A percentile compares a stretch with the other conserved stretches of the same genome.
phyloP scores from a whole-genome alignment of 2,797 vertebrate species.

The Amphiprion clarkii region DNA sequence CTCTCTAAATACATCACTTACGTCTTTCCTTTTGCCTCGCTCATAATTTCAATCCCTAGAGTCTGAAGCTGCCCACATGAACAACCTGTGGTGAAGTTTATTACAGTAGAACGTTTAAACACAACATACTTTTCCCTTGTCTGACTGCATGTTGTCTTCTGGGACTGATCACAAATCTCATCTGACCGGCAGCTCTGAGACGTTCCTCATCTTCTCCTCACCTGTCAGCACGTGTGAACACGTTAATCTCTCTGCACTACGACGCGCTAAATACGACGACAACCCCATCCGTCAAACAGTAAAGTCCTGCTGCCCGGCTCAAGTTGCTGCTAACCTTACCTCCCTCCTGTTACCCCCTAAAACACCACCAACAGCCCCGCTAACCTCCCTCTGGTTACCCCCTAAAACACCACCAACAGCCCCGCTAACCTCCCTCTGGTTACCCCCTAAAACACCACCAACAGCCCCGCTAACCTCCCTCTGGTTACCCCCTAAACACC shows the following conservation, averaged over 20 bases:
- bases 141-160: too few species aligned
- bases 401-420: too few species aligned
- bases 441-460: neutral
- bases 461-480: neutral
- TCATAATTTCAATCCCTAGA: too few species aligned
- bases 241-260: constrained; percentile 37
- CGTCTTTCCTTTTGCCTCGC: too few species aligned
- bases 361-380: neutral
- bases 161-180: too few species aligned
- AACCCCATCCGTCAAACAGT: constrained; percentile 57
- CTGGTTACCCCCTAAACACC: too few species aligned
- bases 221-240: constrained; percentile 40
- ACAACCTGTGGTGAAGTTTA: too few species aligned
- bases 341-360: too few species aligned
- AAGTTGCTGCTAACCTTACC: constrained; percentile 35
- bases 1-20: too few species aligned
- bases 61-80: too few species aligned
- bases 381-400: constrained; percentile 20
- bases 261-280: constrained; percentile 66
- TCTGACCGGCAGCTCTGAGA: neutral
- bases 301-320: constrained; percentile 48
- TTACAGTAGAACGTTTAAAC: too few species aligned
- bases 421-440: neutral
- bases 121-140: too few species aligned
- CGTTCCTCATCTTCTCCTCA: neutral